Conservation (phyloP, 2,888 invertebrate species). For the Taphrorychus bicolor region DNA sequence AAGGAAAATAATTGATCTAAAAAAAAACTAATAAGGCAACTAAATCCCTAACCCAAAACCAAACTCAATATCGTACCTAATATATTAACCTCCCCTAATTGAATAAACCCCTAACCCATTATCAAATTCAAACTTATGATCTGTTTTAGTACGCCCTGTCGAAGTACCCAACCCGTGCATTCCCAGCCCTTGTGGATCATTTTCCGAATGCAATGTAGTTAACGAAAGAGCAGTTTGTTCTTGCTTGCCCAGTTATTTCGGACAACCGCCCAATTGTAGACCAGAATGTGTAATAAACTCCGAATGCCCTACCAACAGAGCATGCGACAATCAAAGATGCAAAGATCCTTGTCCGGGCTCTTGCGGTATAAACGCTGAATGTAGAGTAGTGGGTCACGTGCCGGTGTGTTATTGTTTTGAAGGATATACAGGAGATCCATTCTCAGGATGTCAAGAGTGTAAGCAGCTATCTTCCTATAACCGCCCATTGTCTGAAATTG, state of each 20-base stretch:
- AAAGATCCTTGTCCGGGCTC: constrained; percentile 77
- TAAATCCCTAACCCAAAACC: not conserved
- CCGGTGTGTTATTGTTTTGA: constrained; percentile 76
- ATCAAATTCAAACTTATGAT: constrained; percentile 12
- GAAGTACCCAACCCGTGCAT: constrained; percentile 65
- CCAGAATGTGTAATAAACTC: constrained; percentile 78
- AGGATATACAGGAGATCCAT: constrained; percentile 80
- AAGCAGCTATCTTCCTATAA: too few species aligned
- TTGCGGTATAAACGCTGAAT: constrained; percentile 76
- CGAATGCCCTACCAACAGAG: constrained; percentile 75
- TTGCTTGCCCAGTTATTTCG: constrained; percentile 76
- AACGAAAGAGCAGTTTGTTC: constrained; percentile 76
- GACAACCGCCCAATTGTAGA: constrained; percentile 79
- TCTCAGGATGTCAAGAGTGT: constrained; percentile 71
- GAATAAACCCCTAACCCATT: constrained; percentile 4
- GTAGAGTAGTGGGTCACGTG: constrained; percentile 73
- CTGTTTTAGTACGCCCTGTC: constrained; percentile 53
- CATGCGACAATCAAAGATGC: constrained; percentile 76
- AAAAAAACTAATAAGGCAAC: not conserved
- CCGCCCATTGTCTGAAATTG: too few species aligned
- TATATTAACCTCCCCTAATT: not conserved
- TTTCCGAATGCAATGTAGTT: constrained; percentile 74
- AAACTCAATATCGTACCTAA: not conserved
- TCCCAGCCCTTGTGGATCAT: constrained; percentile 80
- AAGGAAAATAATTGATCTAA: not conserved